phyloP scores from a whole-genome alignment of 2,797 vertebrate species.

The Pachyuromys duprasi region DNA sequence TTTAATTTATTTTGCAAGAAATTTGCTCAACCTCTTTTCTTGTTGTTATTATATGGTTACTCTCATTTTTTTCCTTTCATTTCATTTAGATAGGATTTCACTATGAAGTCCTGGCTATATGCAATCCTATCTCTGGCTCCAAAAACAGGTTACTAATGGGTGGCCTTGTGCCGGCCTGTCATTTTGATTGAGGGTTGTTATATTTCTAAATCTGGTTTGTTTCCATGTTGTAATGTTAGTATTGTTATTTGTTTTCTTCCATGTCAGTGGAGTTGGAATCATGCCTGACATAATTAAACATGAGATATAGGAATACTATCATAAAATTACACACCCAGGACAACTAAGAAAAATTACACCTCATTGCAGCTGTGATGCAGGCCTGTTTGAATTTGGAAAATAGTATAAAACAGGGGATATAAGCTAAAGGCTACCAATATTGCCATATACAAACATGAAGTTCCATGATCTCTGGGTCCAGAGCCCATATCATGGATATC shows the following conservation, averaged over 20 bases:
- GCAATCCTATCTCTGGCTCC: not conserved
- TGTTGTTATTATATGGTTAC: not conserved
- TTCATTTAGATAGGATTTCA: not conserved
- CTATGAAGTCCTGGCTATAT: not conserved
- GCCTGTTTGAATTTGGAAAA: not conserved
- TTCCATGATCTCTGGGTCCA: not conserved
- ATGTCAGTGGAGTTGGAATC: not conserved
- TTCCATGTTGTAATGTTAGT: not conserved
- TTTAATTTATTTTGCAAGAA: not conserved
- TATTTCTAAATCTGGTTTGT: too few relatives aligned
- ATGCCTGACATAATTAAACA: not conserved
- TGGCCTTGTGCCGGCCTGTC: not conserved
- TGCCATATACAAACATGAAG: not conserved
- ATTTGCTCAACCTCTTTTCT: not conserved
- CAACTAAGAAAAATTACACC: not conserved
- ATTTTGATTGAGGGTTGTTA: not conserved
- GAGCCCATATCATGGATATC: not conserved
- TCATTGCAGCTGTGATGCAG: not conserved
- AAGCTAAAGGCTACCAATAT: not conserved
- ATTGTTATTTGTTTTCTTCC: not conserved
- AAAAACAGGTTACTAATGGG: not conserved
- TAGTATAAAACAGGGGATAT: not conserved
- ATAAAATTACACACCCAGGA: not conserved
- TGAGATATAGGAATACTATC: not conserved
- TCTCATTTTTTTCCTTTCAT: not conserved